Conservation (phyloP, 2,797 vertebrate species). For the Rhinoraja longicauda region DNA sequence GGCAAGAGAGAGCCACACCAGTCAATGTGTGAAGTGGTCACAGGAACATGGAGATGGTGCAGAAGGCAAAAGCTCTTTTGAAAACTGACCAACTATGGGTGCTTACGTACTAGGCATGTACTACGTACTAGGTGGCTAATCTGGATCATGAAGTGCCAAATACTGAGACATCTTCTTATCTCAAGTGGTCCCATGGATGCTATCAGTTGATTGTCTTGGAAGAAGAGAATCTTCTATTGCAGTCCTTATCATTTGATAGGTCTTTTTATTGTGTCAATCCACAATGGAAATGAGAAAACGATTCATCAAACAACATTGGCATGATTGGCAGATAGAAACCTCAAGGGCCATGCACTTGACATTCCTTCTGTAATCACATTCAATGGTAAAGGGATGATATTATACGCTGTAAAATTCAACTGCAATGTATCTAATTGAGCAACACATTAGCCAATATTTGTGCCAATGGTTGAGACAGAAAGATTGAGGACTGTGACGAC, state of each 20-base stretch:
- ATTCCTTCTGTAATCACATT: too few relatives aligned
- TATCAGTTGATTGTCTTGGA: not conserved
- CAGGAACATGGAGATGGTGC: not conserved
- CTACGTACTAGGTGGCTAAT: not conserved
- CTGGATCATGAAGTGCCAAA: not conserved
- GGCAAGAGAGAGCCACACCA: not conserved
- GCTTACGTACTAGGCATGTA: not conserved
- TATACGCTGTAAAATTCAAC: not conserved
- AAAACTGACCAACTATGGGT: not conserved
- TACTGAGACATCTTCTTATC: too few relatives aligned
- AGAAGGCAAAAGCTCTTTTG: not conserved
- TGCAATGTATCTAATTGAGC: not conserved
- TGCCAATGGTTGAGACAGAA: not conserved
- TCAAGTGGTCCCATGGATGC: not conserved
- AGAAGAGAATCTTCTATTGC: not conserved
- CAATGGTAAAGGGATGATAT: not conserved
- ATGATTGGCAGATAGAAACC: too few relatives aligned
- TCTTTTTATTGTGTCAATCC: too few relatives aligned
- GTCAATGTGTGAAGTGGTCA: not conserved
- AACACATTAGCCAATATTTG: not conserved
- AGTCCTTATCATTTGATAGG: not conserved
- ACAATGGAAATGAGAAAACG: too few relatives aligned
- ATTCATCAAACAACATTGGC: too few relatives aligned
- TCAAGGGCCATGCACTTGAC: too few relatives aligned
- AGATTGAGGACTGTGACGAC: too few relatives aligned